These are phyloP conservation scores for Eidolon dupreanum DNA, from an alignment of 2,797 vertebrate species.

Conservation along the genomic window DNA sequence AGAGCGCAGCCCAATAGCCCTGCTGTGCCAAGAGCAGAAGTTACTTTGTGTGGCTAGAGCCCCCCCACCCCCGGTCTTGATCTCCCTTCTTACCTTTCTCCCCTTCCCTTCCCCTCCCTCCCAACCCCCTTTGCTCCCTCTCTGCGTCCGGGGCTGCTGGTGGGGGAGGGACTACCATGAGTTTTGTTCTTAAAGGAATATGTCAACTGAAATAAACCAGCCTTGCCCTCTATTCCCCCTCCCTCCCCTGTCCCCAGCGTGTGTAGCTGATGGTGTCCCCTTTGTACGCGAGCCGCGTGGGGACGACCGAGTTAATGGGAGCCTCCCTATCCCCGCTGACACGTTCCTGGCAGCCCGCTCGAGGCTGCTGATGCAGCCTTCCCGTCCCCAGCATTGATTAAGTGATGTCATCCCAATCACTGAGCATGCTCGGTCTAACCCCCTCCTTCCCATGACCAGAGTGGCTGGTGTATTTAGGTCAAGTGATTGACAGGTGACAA, in stretches of 20 bases:
- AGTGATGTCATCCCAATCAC: slow-evolving; percentile 83
- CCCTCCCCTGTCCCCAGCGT: neutral
- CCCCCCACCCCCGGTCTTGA: neutral
- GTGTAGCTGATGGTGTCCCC: slow-evolving; percentile 42
- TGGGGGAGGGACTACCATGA: neutral
- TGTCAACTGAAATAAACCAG: slow-evolving; percentile 17
- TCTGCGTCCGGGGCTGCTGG: neutral
- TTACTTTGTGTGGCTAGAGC: slow-evolving; percentile 56
- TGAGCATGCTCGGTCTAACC: slow-evolving; percentile 82
- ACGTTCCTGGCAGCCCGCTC: slow-evolving; percentile 76
- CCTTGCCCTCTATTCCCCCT: neutral
- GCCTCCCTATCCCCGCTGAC: slow-evolving; percentile 62
- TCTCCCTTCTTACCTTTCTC: neutral
- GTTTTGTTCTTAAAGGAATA: slow-evolving; percentile 54
- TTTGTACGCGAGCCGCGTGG: slow-evolving; percentile 69
- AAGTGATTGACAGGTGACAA: slow-evolving; percentile 78
- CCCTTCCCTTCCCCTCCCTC: neutral
- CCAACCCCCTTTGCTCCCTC: neutral
- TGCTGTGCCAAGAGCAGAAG: slow-evolving; percentile 37
- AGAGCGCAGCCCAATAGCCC: neutral
- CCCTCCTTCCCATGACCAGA: neutral
- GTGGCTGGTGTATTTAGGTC: slow-evolving; percentile 77
- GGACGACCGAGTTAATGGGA: slow-evolving; percentile 48
- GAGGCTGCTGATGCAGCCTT: slow-evolving; percentile 80
- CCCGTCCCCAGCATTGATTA: slow-evolving; percentile 79